Percentiles rank a stretch among this genome's conserved stretches.
These are phyloP conservation scores for Corynorhinus townsendii DNA, from an alignment of 2,113 vertebrate species.

Conservation along the genomic window DNA sequence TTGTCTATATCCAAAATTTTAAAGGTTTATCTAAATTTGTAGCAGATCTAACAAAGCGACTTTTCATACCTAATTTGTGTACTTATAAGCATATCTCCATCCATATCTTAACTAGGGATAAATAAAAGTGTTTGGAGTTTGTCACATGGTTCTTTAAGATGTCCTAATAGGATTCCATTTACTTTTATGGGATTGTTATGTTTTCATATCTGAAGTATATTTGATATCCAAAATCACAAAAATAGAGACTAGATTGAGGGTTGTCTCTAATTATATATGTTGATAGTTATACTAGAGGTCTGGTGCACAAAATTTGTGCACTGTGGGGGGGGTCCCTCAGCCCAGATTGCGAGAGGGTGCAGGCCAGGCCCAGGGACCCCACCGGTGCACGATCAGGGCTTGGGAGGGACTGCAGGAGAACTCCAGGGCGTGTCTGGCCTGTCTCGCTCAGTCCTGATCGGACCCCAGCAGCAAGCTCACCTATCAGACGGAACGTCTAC, in stretches of 20 bases:
- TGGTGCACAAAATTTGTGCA: too few species aligned
- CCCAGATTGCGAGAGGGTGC: too few species aligned
- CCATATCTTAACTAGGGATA: neutral
- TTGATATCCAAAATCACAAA: neutral
- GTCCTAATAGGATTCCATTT: neutral
- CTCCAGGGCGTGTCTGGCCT: too few species aligned
- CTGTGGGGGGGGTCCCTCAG: too few species aligned
- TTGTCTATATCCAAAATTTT: neutral
- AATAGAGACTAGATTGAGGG: neutral
- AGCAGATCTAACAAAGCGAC: neutral
- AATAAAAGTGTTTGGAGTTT: neutral
- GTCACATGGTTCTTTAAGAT: neutral
- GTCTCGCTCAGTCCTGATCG: too few species aligned
- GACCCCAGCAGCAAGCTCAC: too few species aligned
- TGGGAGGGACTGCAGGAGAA: too few species aligned
- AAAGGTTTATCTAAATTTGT: neutral
- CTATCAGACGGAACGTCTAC: too few species aligned
- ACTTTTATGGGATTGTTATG: neutral
- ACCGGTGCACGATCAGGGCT: too few species aligned
- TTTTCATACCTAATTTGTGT: neutral
- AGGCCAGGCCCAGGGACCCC: too few species aligned
- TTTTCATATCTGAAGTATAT: neutral
- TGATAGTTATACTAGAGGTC: neutral
- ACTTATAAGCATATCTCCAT: neutral
- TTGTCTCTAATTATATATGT: neutral